Evolutionary conservation across 2,888 invertebrate genomes (phyloP), one percentile per base, ranked within the genome.

Genomic region (Lamproptera curius): DNA sequence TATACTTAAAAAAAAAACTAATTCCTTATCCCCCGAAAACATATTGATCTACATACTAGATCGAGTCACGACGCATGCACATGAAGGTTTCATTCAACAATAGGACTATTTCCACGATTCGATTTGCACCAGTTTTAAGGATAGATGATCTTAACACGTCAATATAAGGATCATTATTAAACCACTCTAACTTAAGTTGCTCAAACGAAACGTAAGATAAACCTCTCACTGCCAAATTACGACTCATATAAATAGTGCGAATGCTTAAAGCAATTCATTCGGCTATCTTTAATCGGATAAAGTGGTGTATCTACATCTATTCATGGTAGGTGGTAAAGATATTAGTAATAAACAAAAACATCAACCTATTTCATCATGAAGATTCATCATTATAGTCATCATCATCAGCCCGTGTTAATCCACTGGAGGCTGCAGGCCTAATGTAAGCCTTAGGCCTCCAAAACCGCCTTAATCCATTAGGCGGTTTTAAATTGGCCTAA

Each of bases 201-300:
- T 55, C 20, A 55, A 38, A 28, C 6, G 17, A 47, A 50, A 42
- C 4, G 47, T 62, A 54, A 66, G 61, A 13, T 51, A 50, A 52
- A 52, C 46, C 56, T 53, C 50, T 57, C 46, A 66, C 72, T 72
- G 73, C 72, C 53, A 58, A 63, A 62, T 61, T 65, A 50, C 51
- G 50, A 45, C 50, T 47, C 38, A 68, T 82, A 82, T 81, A 82
- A 75, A 82, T 79, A 77, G 63, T 59, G 65, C 67, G 52, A 51
- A 54, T 33, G 56, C 59, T 52, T 38, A 55, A 57, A 63, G 59
- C 59, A 65, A 54, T 70, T 58, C 78, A 82, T 75, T 78, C 79
- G 52, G 61, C 58, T 56, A 47, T 14, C 8, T 11, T 47, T 5
- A n/a, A n/a, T 65, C 56, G 58, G 54, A 45, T 51, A 55, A 62